Base-by-base conservation (phyloP, 2,888 invertebrate species). In the Dicyrtoma fusca region DNA sequence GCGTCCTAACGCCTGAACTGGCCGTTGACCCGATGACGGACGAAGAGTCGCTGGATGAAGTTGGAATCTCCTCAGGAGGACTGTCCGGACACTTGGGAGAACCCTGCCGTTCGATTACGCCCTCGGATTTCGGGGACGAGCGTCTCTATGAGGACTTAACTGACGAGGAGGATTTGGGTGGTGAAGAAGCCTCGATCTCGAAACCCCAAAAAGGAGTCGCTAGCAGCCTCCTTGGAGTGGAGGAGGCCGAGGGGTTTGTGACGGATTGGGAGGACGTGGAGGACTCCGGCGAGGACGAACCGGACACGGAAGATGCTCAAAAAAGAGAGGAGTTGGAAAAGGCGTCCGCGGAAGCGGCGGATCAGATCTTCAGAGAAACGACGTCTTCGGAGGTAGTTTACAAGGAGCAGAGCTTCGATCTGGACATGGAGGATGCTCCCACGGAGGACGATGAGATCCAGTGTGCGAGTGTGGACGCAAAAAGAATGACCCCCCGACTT, bases 241-340 rank as follows among this genome's bases (percentile, higher is more conserved):
- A 73, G 3, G 77, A 77, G 47, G 80, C 78, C n/a, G 76, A 76
- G 21, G 78, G 77, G 6, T 80, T 75, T 51, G 19, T 81, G 72
- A 79, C 81, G 76, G 79, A 82, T 79, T 74, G 81, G 47, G 82
- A 83, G 76, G 82, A 82, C 34, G 72, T 82, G 23, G 82, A 83
- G 74, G 82, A 82, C 23, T 83, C 83, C 13, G 82, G 80, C 21
- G 82, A 82, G 55, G 82, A 82, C 53, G 84, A 83, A 19, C 82
- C 81, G 71, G 77, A 76, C 14, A 71, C 59, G 66, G 75, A 75
- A 72, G 69, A 69, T 6, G 66, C 19, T 17, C 1, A 11, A 21
- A 42, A 59, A 23, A 57, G 57, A 59, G 21, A 14, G 1, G 47
- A 19, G 4, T 23, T 73, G 6, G 72, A 66, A 59, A 10, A 64